A percentile compares a stretch with the other conserved stretches of the same genome.
Evolutionary conservation across 2,888 invertebrate species (phyloP).

Genomic region (Athripsodes cinereus): DNA sequence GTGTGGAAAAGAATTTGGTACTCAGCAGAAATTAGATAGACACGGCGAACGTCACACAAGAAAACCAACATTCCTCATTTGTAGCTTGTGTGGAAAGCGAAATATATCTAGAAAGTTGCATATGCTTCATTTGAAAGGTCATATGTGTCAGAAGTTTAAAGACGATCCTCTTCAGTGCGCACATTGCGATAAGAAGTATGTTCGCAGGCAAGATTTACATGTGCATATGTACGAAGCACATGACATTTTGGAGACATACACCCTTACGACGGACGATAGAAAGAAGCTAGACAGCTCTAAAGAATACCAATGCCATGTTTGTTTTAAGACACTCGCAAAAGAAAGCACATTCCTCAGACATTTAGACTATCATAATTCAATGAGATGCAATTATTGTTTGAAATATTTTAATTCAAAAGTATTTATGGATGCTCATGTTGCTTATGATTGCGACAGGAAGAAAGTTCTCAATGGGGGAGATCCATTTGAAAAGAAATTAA

Average conservation of each 20-base stretch:
- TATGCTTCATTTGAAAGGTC: slow-evolving; percentile 41
- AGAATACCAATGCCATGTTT: slow-evolving; percentile 46
- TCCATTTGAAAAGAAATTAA: slow-evolving; percentile 40
- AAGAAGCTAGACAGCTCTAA: slow-evolving; percentile 12
- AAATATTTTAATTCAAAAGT: slow-evolving; percentile 43
- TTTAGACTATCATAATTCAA: slow-evolving; percentile 46
- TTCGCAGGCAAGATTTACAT: slow-evolving; percentile 42
- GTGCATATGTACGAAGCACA: slow-evolving; percentile 43
- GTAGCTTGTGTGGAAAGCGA: slow-evolving; percentile 47
- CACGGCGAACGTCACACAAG: slow-evolving; percentile 43
- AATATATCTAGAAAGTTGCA: slow-evolving; percentile 41
- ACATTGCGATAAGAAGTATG: slow-evolving; percentile 41
- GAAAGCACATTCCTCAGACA: slow-evolving; percentile 48
- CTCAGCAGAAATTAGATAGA: slow-evolving; percentile 37
- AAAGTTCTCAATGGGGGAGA: slow-evolving; percentile 44
- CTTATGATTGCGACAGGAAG: slow-evolving; percentile 44
- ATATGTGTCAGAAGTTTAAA: slow-evolving; percentile 40
- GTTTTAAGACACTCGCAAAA: slow-evolving; percentile 43
- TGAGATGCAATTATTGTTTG: slow-evolving; percentile 48
- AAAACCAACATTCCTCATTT: slow-evolving; percentile 44
- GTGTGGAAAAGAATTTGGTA: slow-evolving; percentile 44
- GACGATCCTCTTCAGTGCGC: slow-evolving; percentile 43
- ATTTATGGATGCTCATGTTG: slow-evolving; percentile 46
- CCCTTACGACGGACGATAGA: slow-evolving; percentile 30
- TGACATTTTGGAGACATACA: slow-evolving; percentile 42